phyloP scores from a whole-genome alignment of 2,797 vertebrate species.

The Cottoperca gobio region DNA sequence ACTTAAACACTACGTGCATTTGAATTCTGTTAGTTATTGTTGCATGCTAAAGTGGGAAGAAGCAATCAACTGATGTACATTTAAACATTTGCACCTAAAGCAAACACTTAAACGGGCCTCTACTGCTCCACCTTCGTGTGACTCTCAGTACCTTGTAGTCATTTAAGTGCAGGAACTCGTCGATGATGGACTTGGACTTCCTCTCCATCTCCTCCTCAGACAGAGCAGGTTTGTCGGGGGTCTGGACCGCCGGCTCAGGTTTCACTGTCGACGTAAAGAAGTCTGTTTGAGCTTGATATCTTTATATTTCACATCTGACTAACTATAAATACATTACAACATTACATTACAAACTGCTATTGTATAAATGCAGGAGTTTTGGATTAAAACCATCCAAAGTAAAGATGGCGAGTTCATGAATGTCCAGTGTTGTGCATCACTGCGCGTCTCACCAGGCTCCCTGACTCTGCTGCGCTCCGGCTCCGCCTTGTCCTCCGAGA shows the following conservation, averaged over 20 bases:
- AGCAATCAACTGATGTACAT: too few relatives aligned
- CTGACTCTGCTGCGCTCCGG: slow-evolving; percentile 81
- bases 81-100: background rate
- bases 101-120: background rate
- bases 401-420: background rate
- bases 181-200: slow-evolving; percentile 95
- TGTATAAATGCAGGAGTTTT: background rate
- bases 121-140: background rate
- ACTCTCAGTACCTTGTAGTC: slow-evolving; percentile 92
- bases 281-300: too few relatives aligned
- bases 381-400: background rate
- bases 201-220: slow-evolving; percentile 93
- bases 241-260: slow-evolving; percentile 82
- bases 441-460: slow-evolving; percentile 85
- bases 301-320: background rate
- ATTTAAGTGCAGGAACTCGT: slow-evolving; percentile 98
- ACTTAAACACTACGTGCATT: background rate
- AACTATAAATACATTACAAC: too few relatives aligned
- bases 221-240: slow-evolving; percentile 82
- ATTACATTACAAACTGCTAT: too few relatives aligned
- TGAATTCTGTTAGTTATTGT: background rate
- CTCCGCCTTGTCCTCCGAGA: slow-evolving; percentile 88
- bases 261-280: slow-evolving; percentile 81
- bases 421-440: background rate
- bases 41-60: rapidly evolving